Conservation (phyloP, 2,888 invertebrate species). For the Harmothoe impar region DNA sequence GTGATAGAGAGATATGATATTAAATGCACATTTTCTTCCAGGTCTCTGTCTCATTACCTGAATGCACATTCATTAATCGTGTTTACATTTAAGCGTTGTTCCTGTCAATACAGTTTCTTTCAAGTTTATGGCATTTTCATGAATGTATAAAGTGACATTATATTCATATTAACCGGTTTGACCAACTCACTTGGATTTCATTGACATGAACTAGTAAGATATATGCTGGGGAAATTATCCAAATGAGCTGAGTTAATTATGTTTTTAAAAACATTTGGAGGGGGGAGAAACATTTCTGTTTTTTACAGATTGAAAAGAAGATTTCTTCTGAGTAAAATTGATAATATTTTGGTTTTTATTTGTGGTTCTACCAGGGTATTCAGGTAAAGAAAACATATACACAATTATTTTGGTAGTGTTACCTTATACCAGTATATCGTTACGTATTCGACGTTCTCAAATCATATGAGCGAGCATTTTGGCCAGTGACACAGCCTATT, state of each 20-base stretch:
- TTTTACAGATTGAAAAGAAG: slow-evolving; percentile 19
- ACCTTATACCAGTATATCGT: not conserved
- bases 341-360: slow-evolving; percentile 51
- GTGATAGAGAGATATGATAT: not conserved
- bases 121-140: slow-evolving; percentile 11
- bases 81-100: slow-evolving; percentile 27
- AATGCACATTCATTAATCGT: not conserved
- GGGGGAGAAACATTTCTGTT: not conserved
- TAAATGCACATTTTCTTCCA: not conserved
- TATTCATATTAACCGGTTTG: slow-evolving; percentile 21
- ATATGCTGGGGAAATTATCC: not conserved
- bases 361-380: slow-evolving; percentile 56
- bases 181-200: slow-evolving; percentile 37
- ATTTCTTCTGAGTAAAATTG: slow-evolving; percentile 1
- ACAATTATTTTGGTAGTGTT: slow-evolving; percentile 49
- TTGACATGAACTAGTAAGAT: not conserved
- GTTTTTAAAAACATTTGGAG: not conserved
- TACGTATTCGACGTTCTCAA: slow-evolving; percentile 43
- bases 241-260: not conserved
- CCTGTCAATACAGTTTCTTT: not conserved
- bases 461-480: slow-evolving; percentile 27
- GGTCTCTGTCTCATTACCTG: not conserved
- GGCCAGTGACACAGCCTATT: slow-evolving; percentile 16
- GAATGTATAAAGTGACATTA: slow-evolving; percentile 36
- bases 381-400: slow-evolving; percentile 41